phyloP scores from a whole-genome alignment of 2,113 vertebrate species.

The Oophaga pumilio region DNA sequence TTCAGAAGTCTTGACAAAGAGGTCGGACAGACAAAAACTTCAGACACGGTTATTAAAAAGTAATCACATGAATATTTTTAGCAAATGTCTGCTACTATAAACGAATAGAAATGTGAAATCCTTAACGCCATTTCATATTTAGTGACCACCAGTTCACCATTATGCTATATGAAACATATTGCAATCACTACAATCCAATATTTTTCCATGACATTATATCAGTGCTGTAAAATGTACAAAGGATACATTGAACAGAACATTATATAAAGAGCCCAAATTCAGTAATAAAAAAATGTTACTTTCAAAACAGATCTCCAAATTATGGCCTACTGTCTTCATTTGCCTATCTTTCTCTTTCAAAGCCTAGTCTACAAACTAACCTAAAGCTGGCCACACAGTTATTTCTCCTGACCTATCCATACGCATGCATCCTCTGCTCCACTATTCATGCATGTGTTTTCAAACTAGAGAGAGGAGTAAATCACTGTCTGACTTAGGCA shows the following conservation, averaged over 20 bases:
- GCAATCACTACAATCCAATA: background rate
- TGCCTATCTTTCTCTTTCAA: background rate
- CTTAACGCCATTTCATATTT: background rate
- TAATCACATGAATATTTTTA: slow-evolving; percentile 7
- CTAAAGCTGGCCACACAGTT: no score
- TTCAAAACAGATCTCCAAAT: background rate
- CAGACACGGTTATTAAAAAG: background rate
- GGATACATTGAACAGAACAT: background rate
- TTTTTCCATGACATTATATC: background rate
- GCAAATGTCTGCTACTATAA: background rate
- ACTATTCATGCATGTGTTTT: no score
- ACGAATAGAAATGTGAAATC: background rate
- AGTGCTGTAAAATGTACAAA: background rate
- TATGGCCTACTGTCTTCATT: background rate
- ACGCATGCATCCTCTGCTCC: no score
- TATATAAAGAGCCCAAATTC: background rate
- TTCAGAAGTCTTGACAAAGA: background rate
- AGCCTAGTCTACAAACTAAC: no score
- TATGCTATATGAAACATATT: background rate
- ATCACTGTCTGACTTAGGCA: no score
- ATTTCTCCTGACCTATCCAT: no score
- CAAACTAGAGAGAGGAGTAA: no score
- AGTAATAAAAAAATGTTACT: background rate
- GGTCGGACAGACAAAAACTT: background rate
- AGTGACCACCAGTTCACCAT: background rate